These are phyloP conservation scores for Peromyscus leucopus DNA, from an alignment of 2,113 vertebrate genomes.

Conservation along the genomic window DNA sequence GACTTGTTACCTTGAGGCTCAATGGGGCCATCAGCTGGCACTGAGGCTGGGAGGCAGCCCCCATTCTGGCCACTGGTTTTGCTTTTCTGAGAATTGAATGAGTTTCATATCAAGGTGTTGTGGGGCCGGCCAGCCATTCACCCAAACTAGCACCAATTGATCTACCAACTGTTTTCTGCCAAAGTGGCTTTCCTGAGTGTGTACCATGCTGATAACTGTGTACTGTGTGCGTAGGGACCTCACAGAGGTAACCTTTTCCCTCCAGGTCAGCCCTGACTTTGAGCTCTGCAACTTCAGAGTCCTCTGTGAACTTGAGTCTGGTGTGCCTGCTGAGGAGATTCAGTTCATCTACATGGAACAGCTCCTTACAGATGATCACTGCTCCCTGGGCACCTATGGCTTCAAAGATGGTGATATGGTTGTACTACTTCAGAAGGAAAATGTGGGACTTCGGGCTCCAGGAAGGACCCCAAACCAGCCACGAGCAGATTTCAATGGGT, in stretches of 20 bases:
- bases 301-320: slow-evolving; percentile 96
- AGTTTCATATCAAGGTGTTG: no score
- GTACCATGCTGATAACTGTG: slow-evolving; percentile 96
- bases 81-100: neutral
- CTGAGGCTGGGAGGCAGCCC: neutral
- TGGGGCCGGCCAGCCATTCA: neutral
- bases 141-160: neutral
- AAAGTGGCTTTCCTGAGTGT: neutral
- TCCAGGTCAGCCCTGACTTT: slow-evolving; percentile 96
- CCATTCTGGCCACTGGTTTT: neutral
- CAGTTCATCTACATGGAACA: slow-evolving; percentile 93
- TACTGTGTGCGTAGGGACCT: slow-evolving; percentile 95
- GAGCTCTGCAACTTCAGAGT: slow-evolving; percentile 95
- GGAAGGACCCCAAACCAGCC: slow-evolving; percentile 87
- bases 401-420: slow-evolving; percentile 96
- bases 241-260: slow-evolving; percentile 94
- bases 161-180: neutral
- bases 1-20: neutral
- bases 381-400: slow-evolving; percentile 94
- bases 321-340: slow-evolving; percentile 93
- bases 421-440: slow-evolving; percentile 91
- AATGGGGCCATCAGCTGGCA: neutral
- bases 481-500: slow-evolving; percentile 91
- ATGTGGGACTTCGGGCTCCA: slow-evolving; percentile 82
- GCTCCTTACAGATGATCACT: slow-evolving; percentile 90